A percentile compares a stretch with the other conserved stretches of the same genome.
Conservation (phyloP, 2,888 invertebrate species). For the Cheilosia scutellata region DNA sequence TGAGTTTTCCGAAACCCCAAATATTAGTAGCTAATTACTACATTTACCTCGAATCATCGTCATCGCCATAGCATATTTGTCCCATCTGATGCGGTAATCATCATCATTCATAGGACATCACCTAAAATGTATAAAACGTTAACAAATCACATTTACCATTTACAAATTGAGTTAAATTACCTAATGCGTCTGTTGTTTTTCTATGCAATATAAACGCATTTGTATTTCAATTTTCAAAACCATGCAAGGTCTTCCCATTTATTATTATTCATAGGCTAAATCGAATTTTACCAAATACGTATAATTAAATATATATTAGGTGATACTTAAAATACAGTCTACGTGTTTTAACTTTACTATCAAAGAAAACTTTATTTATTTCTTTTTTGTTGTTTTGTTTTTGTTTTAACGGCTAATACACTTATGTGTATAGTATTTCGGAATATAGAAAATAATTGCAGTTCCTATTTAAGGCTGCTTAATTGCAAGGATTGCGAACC, state of each 20-base stretch:
- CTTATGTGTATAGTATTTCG: not conserved
- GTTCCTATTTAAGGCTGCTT: slow-evolving; percentile 75
- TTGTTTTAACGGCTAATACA: not conserved
- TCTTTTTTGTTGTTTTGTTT: not conserved
- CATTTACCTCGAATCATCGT: no score
- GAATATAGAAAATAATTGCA: not conserved
- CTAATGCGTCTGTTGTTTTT: not conserved
- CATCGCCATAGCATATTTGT: no score
- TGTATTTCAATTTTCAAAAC: not conserved
- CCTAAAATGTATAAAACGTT: no score
- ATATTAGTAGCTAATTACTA: no score
- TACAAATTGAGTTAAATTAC: not conserved
- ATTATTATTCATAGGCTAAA: not conserved
- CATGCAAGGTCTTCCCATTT: not conserved
- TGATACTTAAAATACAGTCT: slow-evolving; percentile 33
- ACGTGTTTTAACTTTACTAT: slow-evolving; percentile 11
- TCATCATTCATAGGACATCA: no score
- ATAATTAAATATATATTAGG: slow-evolving; percentile 26
- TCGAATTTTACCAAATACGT: not conserved
- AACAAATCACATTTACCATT: no score
- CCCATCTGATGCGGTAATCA: no score
- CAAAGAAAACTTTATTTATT: slow-evolving; percentile 10
- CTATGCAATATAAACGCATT: not conserved
- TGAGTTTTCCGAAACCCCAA: no score
- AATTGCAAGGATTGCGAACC: slow-evolving; percentile 76